Base-by-base conservation (phyloP, 2,113 vertebrate species). In the Micronisus gabar region DNA sequence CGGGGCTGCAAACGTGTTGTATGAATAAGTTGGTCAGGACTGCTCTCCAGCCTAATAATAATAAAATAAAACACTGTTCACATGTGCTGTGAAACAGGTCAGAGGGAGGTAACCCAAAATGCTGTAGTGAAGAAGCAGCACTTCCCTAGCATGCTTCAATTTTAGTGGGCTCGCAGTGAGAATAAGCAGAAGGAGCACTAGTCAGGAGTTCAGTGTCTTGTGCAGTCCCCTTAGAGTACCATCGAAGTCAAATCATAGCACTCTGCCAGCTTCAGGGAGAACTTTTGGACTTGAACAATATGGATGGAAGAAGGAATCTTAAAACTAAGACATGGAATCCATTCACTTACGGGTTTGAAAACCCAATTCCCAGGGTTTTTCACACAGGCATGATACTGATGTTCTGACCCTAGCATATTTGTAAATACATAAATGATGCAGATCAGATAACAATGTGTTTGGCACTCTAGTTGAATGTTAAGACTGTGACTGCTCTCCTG, bases 1-100 rank as follows among this genome's bases (percentile, higher is more conserved):
- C 0, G 0, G 40, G n/a, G 14, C 43, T 86, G 61, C 19, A 80
- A 41, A 72, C 3, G 1, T 43, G 10, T 48, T 76, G 14, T 34
- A 5, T 6, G 6, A 41, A 2, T 53, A 40, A 70, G 10, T 45
- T 76, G 43, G 56, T 63, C n/a, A n/a, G 43, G 40, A 47, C 45
- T 78, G 15, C 43, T 66, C 15, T 74, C 34, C 30, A 38, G 13
- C 40, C 58, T 63, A 36, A 41, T 56, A 32, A 83, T 63, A 48
- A 38, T 56, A 32, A 86, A 80, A 52, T 29, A 53, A 66, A 82
- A 7, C 15, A 22, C 7, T 16, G 10, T 45, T 82, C 6, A 4
- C 5, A 3, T 11, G 2, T 53, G n/a, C 38, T 45, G 23, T 53
- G 30, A 48, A 92, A 63, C 22, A 47, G 21, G 25, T 85, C 25